Evolutionary conservation across 1,140 invertebrate genomes (phyloP).

Genomic region (Monochamus saltuarius): DNA sequence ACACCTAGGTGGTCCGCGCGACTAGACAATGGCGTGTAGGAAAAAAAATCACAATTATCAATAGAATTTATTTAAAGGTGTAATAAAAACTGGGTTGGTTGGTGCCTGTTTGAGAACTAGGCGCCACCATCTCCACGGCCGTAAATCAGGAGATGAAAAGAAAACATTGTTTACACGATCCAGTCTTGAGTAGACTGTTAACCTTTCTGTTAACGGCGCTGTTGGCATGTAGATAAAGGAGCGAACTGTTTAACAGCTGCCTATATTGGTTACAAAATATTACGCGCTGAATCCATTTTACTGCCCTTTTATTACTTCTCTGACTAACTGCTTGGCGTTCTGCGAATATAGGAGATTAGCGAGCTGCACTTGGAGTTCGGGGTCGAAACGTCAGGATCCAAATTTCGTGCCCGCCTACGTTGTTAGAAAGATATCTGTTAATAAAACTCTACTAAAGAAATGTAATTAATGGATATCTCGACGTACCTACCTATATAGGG

Average conservation of each 20-base stretch:
- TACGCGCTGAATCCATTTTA: constrained; percentile 35
- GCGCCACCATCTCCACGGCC: constrained; percentile 10
- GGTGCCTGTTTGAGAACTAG: constrained; percentile 1
- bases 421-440: too few relatives aligned
- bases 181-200: constrained; percentile 23
- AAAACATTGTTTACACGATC: constrained; percentile 21
- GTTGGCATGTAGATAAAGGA: constrained; percentile 24
- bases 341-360: too few relatives aligned
- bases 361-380: too few relatives aligned
- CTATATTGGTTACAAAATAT: constrained; percentile 38
- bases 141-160: constrained; percentile 25
- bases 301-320: constrained; percentile 22
- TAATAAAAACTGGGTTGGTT: not conserved
- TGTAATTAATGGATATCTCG: too few relatives aligned
- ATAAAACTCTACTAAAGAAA: too few relatives aligned
- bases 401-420: too few relatives aligned
- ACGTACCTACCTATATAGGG: too few relatives aligned
- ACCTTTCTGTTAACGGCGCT: constrained; percentile 21
- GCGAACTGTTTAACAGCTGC: constrained; percentile 29
- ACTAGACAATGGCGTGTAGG: not conserved
- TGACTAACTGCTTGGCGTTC: too few relatives aligned
- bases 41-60: not conserved
- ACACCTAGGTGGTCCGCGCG: too few relatives aligned
- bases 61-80: not conserved
- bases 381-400: too few relatives aligned